Conservation (phyloP, 30 jellyfish, hydroid and myxozoan genomes). For the Phacellophora camtschatica region DNA sequence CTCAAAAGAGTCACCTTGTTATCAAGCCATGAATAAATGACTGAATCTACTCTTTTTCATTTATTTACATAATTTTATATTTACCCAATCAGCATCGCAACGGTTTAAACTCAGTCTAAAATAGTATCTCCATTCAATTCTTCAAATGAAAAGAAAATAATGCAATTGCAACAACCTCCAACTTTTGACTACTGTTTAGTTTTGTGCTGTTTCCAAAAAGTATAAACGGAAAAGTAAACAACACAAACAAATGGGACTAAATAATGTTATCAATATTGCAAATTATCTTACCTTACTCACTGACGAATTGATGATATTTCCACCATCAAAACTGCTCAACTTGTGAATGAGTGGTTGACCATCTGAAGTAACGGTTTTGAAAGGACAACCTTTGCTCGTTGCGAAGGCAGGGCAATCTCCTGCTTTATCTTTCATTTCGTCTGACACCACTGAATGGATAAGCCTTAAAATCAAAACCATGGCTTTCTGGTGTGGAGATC, state of each 20-base stretch:
- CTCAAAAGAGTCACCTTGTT: too few relatives aligned
- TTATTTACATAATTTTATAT: too few relatives aligned
- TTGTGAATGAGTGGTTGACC: conserved; percentile 68
- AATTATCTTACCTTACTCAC: conserved; percentile 17
- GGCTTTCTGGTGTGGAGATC: conserved; percentile 46
- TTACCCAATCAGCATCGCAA: too few relatives aligned
- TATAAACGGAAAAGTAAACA: too few relatives aligned
- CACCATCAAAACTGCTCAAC: conserved; percentile 9
- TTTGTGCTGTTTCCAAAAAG: background rate
- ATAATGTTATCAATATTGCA: too few relatives aligned
- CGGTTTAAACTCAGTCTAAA: too few relatives aligned
- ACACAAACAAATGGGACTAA: too few relatives aligned
- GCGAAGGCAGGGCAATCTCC: conserved; percentile 84
- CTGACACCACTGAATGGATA: conserved; percentile 68
- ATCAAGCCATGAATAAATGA: too few relatives aligned
- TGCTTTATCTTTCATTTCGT: conserved; percentile 39
- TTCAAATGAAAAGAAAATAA: background rate
- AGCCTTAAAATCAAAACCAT: conserved; percentile 32
- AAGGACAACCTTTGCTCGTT: conserved; percentile 61
- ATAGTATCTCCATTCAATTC: too few relatives aligned
- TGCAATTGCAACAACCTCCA: background rate
- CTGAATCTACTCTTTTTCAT: too few relatives aligned
- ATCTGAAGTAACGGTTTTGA: conserved; percentile 65
- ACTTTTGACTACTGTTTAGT: background rate
- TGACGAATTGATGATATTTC: conserved; percentile 8